These are phyloP conservation scores for Dendrolimus punctatus DNA, from an alignment of 1,140 invertebrate genomes.

Conservation along the genomic window DNA sequence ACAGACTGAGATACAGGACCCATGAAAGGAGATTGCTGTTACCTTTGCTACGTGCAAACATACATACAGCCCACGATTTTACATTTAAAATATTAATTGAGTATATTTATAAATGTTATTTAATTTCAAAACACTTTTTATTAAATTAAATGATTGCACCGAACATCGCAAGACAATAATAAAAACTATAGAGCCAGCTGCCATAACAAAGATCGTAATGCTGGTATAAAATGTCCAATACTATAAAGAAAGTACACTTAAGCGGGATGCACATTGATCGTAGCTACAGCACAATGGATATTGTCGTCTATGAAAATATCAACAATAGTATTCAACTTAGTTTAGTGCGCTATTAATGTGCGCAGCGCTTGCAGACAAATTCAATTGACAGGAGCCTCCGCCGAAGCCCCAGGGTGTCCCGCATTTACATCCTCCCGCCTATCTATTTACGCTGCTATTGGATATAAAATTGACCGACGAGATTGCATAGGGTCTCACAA, in stretches of 20 bases:
- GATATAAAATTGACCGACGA: slow-evolving; percentile 53
- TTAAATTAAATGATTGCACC: slow-evolving; percentile 26
- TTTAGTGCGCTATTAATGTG: slow-evolving; percentile 59
- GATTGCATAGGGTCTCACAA: slow-evolving; percentile 47
- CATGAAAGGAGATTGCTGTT: slow-evolving; percentile 25
- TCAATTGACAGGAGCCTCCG: slow-evolving; percentile 62
- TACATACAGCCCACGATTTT: too few species aligned
- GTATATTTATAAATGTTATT: too few species aligned
- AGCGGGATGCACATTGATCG: slow-evolving; percentile 27
- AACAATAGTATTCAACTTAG: slow-evolving; percentile 51
- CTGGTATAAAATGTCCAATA: slow-evolving; percentile 32
- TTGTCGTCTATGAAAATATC: slow-evolving; percentile 49
- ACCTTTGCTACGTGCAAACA: slow-evolving; percentile 15
- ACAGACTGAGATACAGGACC: slow-evolving; percentile 28
- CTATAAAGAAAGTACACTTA: slow-evolving; percentile 38
- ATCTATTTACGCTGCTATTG: slow-evolving; percentile 58
- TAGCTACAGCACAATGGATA: slow-evolving; percentile 35
- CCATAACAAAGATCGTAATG: slow-evolving; percentile 13
- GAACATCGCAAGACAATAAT: slow-evolving; percentile 17
- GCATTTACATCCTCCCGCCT: slow-evolving; percentile 46
- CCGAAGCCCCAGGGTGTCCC: slow-evolving; percentile 42
- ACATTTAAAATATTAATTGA: slow-evolving; percentile 7
- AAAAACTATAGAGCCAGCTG: slow-evolving; percentile 24
- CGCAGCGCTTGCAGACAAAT: slow-evolving; percentile 66
- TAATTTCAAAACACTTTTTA: too few species aligned